These are phyloP conservation scores for Bruchidius siliquastri DNA, from an alignment of 2,888 invertebrate genomes.

Conservation along the genomic window DNA sequence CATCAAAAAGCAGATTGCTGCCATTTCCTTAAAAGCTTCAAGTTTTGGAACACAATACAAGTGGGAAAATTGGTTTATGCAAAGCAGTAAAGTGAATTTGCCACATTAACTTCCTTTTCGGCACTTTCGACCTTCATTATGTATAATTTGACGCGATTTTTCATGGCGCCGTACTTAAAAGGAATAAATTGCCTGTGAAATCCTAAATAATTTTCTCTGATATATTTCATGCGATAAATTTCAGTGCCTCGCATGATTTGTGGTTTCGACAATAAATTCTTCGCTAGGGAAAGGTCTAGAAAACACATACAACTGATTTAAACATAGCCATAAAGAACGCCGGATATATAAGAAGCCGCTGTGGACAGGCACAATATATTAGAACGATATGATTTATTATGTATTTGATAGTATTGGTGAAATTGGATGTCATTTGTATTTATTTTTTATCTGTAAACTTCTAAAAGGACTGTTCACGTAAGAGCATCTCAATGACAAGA, in stretches of 20 bases:
- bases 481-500: no score
- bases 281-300: not conserved
- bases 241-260: constrained; percentile 7
- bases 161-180: constrained; percentile 9
- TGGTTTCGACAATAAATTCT: constrained; percentile 3
- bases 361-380: no score
- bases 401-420: no score
- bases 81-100: not conserved
- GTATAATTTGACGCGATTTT: constrained; percentile 12
- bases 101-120: constrained; percentile 11
- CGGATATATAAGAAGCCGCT: not conserved
- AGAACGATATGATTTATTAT: no score
- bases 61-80: not conserved
- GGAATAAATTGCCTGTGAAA: constrained; percentile 12
- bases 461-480: no score
- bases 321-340: not conserved
- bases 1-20: not conserved
- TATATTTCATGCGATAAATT: constrained; percentile 10
- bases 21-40: not conserved
- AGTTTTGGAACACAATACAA: not conserved
- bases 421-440: no score
- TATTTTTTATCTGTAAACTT: no score
- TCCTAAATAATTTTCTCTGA: constrained; percentile 10
- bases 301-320: not conserved
- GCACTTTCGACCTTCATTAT: constrained; percentile 13